Evolutionary conservation across 2,888 invertebrate species (phyloP), one percentile per base, ranked within the genome.

Genomic region (Neoitamus cyanurus): DNA sequence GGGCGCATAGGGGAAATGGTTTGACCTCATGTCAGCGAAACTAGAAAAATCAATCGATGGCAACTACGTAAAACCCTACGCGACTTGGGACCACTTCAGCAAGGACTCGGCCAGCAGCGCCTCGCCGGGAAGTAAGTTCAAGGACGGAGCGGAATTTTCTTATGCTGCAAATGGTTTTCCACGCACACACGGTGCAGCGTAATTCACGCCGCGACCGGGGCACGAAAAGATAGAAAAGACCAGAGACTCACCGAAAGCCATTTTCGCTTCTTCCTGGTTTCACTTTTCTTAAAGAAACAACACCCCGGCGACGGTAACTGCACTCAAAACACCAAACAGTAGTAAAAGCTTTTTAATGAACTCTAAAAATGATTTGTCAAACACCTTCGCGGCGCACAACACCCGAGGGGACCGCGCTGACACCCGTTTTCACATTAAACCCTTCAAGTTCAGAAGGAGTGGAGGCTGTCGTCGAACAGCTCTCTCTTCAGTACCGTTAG

Each of bases 221-320:
- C 20, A 36, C 13, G 13, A 25, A 46, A 28, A 37, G 28, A 5
- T 42, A 20, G 20, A 28, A 46, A 46, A 3, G 9, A 78, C 11
- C 25, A n/a, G 15, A 20, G 15, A 86, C 86, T 86, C 83, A 86
- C 86, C 84, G 73, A 72, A 84, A 80, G 83, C 86, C 86, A 86
- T 86, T 84, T 86, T 86, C 28, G 30, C 5, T 78, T 78, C 31
- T 80, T 75, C 25, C 13, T 83, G 15, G 15, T 73, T 83, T 36
- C 15, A 58, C 73, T 58, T 83, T 34, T 48, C 34, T 25, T 70
- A 13, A 34, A 31, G 20, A 34, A 13, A 82, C 36, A 68, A 73
- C 73, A 73, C 83, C 73, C 36, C 25, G 25, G 34, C 48, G 20
- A 30, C 0, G 30, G 68, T 25, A 82, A 82, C 25, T 36, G 36